A percentile compares a stretch with the other conserved stretches of the same genome.
These are phyloP conservation scores for Nemurella pictetii DNA, from an alignment of 2,888 invertebrate genomes.

Conservation along the genomic window DNA sequence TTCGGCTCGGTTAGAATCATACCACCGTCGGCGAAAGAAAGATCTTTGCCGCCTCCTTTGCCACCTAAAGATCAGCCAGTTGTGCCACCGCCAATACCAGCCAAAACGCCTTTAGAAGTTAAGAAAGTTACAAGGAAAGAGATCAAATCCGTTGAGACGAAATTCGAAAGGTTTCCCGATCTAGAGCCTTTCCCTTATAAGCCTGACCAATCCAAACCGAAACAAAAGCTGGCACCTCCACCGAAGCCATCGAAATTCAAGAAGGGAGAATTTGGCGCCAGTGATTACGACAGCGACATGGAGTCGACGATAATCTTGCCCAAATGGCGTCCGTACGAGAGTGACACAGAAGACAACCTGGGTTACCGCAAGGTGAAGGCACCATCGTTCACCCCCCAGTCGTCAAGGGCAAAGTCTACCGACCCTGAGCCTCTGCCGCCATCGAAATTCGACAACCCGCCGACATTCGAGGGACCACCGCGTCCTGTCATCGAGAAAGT, in stretches of 20 bases:
- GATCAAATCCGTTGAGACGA: conserved; percentile 18
- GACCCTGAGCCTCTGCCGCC: conserved; percentile 61
- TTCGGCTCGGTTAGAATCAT: conserved; percentile 60
- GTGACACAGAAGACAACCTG: conserved; percentile 63
- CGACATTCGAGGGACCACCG: conserved; percentile 52
- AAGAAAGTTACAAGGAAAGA: conserved; percentile 46
- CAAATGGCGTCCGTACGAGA: conserved; percentile 66
- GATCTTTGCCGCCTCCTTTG: conserved; percentile 54
- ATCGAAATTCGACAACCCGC: conserved; percentile 59
- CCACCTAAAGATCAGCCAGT: conserved; percentile 49
- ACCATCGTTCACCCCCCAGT: conserved; percentile 52
- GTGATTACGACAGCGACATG: conserved; percentile 70
- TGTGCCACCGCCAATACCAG: conserved; percentile 46
- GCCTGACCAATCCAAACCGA: conserved; percentile 54
- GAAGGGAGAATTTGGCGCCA: conserved; percentile 61
- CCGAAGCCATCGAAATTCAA: conserved; percentile 62
- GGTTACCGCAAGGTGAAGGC: conserved; percentile 59
- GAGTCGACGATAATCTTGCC: conserved; percentile 52
- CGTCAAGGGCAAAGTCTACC: conserved; percentile 57
- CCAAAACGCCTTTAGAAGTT: conserved; percentile 44
- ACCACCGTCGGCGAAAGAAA: conserved; percentile 53
- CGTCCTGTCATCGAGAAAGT: conserved; percentile 39
- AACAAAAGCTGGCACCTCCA: conserved; percentile 54
- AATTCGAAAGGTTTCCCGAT: conserved; percentile 53
- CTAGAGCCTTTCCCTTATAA: conserved; percentile 57